A percentile compares a stretch with the other conserved stretches of the same genome.
Conservation (phyloP, 2,797 vertebrate genomes). For the Schizopygopsis malacanthus region DNA sequence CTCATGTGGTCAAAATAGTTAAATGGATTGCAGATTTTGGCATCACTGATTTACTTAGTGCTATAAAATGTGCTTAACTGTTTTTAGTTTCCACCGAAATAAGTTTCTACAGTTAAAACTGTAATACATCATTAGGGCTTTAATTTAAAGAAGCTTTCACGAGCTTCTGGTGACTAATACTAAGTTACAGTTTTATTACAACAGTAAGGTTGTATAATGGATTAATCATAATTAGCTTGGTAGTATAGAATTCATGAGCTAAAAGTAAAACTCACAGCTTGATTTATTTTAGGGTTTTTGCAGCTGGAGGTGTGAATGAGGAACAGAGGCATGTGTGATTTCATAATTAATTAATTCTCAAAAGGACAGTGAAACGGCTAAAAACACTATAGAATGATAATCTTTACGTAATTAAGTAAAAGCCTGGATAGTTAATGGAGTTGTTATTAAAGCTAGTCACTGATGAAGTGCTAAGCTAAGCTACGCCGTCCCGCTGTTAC, state of each 20-base stretch:
- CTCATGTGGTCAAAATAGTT: not conserved
- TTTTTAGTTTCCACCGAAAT: not conserved
- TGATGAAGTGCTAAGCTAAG: constrained; percentile 41
- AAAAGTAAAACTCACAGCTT: constrained; percentile 9
- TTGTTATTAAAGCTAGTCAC: constrained; percentile 12
- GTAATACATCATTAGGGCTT: not conserved
- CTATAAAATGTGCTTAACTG: not conserved
- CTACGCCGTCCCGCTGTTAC: constrained; percentile 21
- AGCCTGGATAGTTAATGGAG: constrained; percentile 15
- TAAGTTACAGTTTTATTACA: not conserved
- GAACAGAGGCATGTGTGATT: not conserved
- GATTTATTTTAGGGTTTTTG: not conserved
- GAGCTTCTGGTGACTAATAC: not conserved
- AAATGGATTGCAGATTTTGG: too few relatives aligned
- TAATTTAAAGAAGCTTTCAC: not conserved
- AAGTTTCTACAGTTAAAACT: not conserved
- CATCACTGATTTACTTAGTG: not conserved
- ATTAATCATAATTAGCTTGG: not conserved
- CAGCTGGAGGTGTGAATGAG: constrained; percentile 3
- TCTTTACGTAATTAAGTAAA: not conserved
- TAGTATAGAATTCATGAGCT: not conserved
- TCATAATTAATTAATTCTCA: not conserved
- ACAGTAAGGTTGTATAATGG: not conserved
- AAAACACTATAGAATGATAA: not conserved
- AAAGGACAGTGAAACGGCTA: not conserved